Conservation (phyloP, 2,113 vertebrate species). For the Sclerurus mexicanus region DNA sequence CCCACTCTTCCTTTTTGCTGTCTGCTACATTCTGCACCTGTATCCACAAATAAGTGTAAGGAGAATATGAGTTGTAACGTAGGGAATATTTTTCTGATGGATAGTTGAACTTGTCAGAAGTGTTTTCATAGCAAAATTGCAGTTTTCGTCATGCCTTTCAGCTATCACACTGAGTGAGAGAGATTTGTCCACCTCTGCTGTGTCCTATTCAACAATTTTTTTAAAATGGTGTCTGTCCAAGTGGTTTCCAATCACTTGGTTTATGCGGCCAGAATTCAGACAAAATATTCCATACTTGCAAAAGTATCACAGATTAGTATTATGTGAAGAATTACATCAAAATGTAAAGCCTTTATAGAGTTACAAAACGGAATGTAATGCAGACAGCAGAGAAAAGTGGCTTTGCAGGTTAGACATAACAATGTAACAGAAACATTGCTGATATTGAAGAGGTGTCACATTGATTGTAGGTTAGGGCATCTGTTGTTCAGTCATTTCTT, state of each 20-base stretch:
- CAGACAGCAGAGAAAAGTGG: neutral
- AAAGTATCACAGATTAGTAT: neutral
- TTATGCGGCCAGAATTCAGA: neutral
- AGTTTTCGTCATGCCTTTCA: conserved; percentile 7
- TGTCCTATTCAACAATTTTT: neutral
- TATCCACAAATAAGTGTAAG: neutral
- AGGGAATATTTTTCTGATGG: neutral
- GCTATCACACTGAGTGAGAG: neutral
- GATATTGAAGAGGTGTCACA: neutral
- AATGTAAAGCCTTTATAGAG: neutral
- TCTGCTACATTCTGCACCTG: neutral
- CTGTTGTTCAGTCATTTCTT: neutral
- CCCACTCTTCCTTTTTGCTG: neutral
- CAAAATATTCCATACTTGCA: neutral
- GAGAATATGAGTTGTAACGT: neutral
- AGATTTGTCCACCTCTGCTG: neutral
- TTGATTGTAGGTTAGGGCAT: neutral
- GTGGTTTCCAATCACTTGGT: neutral
- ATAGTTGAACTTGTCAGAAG: neutral
- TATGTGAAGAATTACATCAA: neutral
- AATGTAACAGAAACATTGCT: neutral
- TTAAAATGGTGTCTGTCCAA: neutral
- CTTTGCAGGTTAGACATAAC: neutral
- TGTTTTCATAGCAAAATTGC: neutral
- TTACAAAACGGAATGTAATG: neutral